phyloP scores from a whole-genome alignment of 2,888 invertebrate genomes.

The Tetranychus truncatus region DNA sequence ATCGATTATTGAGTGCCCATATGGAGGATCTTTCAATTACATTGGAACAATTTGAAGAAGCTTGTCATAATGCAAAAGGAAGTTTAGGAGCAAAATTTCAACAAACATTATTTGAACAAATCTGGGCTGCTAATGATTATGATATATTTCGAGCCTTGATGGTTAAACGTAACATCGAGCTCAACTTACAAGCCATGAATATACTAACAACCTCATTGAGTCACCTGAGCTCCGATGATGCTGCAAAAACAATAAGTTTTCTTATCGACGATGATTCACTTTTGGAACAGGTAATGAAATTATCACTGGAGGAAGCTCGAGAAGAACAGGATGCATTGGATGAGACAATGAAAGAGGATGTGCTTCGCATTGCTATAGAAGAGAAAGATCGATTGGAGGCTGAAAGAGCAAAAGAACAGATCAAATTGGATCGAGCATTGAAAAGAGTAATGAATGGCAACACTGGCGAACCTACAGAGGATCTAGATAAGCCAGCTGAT shows the following conservation, averaged over 20 bases:
- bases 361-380: slow-evolving; percentile 18
- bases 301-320: slow-evolving; percentile 27
- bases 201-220: slow-evolving; percentile 31
- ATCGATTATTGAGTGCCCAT: slow-evolving; percentile 68
- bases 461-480: background rate
- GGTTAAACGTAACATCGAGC: slow-evolving; percentile 74
- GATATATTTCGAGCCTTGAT: slow-evolving; percentile 76
- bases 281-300: slow-evolving; percentile 44
- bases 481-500: background rate
- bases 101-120: slow-evolving; percentile 49
- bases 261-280: slow-evolving; percentile 36
- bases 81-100: slow-evolving; percentile 15
- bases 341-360: background rate
- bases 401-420: slow-evolving; percentile 33
- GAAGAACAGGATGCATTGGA: slow-evolving; percentile 2
- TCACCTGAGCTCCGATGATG: background rate
- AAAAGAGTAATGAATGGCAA: slow-evolving; percentile 4
- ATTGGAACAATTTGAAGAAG: slow-evolving; percentile 58
- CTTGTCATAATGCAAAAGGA: slow-evolving; percentile 38
- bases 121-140: slow-evolving; percentile 82
- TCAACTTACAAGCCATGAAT: slow-evolving; percentile 63
- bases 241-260: slow-evolving; percentile 1
- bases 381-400: slow-evolving; percentile 30
- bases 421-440: slow-evolving; percentile 30
- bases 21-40: slow-evolving; percentile 80